Percentiles rank a stretch among this genome's conserved stretches.
phyloP scores from a whole-genome alignment of 2,797 vertebrate species.

The Rhabdophis nuchalis region DNA sequence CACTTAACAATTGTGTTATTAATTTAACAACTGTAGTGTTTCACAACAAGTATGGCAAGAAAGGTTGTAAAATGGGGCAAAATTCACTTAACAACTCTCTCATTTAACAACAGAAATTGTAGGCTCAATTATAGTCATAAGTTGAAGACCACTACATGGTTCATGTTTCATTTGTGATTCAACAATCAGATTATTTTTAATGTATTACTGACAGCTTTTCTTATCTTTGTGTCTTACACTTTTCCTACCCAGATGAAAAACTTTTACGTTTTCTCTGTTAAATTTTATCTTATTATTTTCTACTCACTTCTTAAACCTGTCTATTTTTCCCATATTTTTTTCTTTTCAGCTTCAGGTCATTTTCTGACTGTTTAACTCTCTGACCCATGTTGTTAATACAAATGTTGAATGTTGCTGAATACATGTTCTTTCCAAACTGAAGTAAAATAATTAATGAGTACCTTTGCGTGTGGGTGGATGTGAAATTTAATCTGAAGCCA shows the following conservation, averaged over 20 bases:
- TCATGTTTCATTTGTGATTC: neutral
- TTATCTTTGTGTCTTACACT: neutral
- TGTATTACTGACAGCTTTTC: neutral
- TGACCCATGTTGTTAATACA: neutral
- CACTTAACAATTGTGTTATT: neutral
- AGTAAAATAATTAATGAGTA: neutral
- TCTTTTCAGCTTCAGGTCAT: neutral
- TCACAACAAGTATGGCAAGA: neutral
- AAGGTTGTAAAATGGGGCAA: neutral
- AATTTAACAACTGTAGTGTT: neutral
- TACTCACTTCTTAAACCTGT: neutral
- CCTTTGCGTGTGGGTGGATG: neutral
- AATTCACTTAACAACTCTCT: neutral
- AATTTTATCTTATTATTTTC: neutral
- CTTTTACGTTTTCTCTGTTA: neutral
- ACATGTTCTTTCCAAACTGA: neutral
- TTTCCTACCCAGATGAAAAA: neutral
- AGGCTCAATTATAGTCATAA: neutral
- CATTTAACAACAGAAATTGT: neutral
- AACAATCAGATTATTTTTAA: neutral
- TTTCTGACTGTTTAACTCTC: neutral
- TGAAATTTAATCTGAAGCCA: neutral
- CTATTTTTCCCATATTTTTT: neutral
- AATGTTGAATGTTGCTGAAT: neutral
- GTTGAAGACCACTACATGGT: neutral